These are phyloP conservation scores for Turritopsis dohrnii DNA, from an alignment of 30 jellyfish, hydroid and myxozoan genomes.

Conservation along the genomic window DNA sequence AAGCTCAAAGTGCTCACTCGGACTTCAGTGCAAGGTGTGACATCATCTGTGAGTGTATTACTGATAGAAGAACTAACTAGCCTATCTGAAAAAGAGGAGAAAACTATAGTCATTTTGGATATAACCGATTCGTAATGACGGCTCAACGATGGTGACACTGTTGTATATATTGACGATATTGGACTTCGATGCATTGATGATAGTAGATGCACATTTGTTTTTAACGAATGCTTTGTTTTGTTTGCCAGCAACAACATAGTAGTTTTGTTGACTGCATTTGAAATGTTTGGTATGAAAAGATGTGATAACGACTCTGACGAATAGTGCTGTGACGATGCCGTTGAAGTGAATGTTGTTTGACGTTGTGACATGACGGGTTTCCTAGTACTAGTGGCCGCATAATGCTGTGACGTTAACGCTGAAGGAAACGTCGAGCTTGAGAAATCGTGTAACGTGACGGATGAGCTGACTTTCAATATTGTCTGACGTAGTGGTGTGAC, in stretches of 20 bases:
- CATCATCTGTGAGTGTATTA: not conserved
- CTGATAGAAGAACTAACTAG: not conserved
- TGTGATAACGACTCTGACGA: too few relatives aligned
- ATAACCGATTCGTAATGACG: not conserved
- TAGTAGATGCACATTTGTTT: not conserved
- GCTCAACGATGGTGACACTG: not conserved
- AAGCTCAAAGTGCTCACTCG: not conserved
- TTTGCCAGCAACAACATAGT: too few relatives aligned
- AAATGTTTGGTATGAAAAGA: too few relatives aligned
- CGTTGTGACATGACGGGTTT: too few relatives aligned
- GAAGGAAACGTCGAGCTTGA: not conserved
- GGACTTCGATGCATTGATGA: not conserved
- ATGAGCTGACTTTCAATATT: not conserved
- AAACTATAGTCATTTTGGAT: not conserved
- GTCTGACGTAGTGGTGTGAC: not conserved
- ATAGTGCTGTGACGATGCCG: too few relatives aligned
- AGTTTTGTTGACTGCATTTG: too few relatives aligned
- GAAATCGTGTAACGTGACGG: not conserved
- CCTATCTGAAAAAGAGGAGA: not conserved
- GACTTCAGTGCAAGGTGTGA: not conserved
- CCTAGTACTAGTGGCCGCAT: too few relatives aligned
- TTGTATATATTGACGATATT: not conserved
- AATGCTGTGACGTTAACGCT: too few relatives aligned
- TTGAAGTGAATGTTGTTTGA: too few relatives aligned
- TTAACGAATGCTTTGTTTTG: not conserved